A percentile compares a stretch with the other conserved stretches of the same genome.
Conservation (phyloP, 2,797 vertebrate species). For the Champsocephalus gunnari region DNA sequence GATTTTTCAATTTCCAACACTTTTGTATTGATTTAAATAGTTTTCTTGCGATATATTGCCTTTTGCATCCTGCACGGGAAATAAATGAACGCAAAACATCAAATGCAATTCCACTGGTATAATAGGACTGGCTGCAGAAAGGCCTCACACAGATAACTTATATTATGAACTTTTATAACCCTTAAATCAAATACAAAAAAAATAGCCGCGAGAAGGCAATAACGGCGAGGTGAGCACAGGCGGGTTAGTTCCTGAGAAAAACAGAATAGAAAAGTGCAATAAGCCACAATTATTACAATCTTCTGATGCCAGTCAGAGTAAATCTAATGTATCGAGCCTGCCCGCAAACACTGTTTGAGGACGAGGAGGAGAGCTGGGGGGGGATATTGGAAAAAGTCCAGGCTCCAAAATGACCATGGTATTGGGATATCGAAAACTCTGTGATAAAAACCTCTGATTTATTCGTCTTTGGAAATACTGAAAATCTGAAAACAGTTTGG, state of each 20-base stretch:
- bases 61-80: background rate
- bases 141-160: background rate
- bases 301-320: constrained; percentile 60
- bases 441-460: background rate
- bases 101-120: background rate
- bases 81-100: constrained; percentile 18
- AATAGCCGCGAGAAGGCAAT: constrained; percentile 65
- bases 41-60: constrained; percentile 33
- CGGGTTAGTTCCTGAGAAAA: constrained; percentile 35
- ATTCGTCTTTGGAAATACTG: background rate
- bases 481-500: too few relatives aligned
- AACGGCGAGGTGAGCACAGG: constrained; percentile 39
- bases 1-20: constrained; percentile 34
- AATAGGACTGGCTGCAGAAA: constrained; percentile 11
- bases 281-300: constrained; percentile 65
- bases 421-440: too few relatives aligned
- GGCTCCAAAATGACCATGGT: constrained; percentile 3
- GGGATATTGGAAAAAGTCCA: constrained; percentile 38
- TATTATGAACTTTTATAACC: constrained; percentile 63
- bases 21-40: background rate
- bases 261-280: constrained; percentile 64
- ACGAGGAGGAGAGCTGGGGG: constrained; percentile 44
- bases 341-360: constrained; percentile 55
- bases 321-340: constrained; percentile 63
- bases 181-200: constrained; percentile 60